These are phyloP conservation scores for Amphimallon solstitiale DNA, from an alignment of 2,888 invertebrate species.

Conservation along the genomic window DNA sequence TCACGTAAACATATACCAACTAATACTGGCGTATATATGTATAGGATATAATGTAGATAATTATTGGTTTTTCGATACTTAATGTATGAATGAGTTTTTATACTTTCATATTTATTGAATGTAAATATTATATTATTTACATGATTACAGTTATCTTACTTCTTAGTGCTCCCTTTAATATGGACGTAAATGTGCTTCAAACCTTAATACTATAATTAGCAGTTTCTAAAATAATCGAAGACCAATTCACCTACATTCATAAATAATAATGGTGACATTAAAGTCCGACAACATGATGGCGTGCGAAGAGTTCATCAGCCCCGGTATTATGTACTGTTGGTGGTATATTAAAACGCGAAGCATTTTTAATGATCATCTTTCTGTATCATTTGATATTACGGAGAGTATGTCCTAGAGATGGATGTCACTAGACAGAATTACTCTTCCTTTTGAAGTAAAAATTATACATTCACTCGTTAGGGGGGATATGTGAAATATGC, in stretches of 20 bases:
- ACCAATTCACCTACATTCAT: slow-evolving; percentile 16
- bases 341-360: slow-evolving; percentile 9
- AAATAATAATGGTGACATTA: slow-evolving; percentile 29
- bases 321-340: slow-evolving; percentile 6
- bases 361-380: slow-evolving; percentile 22
- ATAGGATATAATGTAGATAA: too few relatives aligned
- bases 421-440: too few relatives aligned
- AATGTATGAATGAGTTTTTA: too few relatives aligned
- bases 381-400: slow-evolving; percentile 15
- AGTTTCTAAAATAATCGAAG: slow-evolving; percentile 22
- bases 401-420: not conserved
- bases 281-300: not conserved
- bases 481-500: too few relatives aligned
- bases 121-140: too few relatives aligned
- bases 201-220: not conserved
- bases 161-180: not conserved
- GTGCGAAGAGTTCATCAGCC: slow-evolving; percentile 2
- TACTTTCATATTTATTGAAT: too few relatives aligned
- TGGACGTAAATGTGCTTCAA: not conserved
- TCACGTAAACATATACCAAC: too few relatives aligned
- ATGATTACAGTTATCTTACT: too few relatives aligned
- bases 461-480: too few relatives aligned
- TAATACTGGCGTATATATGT: too few relatives aligned
- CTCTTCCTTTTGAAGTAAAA: too few relatives aligned
- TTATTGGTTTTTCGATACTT: too few relatives aligned